phyloP scores from a whole-genome alignment of 2,797 vertebrate genomes.

The Poeciliopsis presidionis region DNA sequence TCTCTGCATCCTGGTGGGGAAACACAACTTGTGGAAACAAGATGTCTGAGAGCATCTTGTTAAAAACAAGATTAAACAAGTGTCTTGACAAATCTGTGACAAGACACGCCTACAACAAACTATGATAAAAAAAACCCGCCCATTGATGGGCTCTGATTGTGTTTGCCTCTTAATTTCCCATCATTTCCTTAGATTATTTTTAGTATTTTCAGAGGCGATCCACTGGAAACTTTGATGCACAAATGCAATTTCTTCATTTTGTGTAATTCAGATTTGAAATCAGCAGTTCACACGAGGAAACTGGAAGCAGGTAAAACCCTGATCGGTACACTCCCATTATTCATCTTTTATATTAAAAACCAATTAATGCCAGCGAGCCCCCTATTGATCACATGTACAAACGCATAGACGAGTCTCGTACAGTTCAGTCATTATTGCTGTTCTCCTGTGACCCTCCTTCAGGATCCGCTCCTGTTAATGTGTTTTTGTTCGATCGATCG shows the following conservation, averaged over 20 bases:
- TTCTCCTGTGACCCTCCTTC: slow-evolving; percentile 37
- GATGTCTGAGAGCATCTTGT: slow-evolving; percentile 29
- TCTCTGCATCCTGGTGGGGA: slow-evolving; percentile 47
- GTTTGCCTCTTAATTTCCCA: no score
- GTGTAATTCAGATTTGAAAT: neutral
- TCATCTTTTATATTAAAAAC: slow-evolving; percentile 31
- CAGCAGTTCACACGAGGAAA: neutral
- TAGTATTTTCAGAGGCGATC: neutral
- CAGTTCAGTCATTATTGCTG: slow-evolving; percentile 38
- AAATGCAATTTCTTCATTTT: neutral
- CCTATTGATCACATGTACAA: slow-evolving; percentile 58
- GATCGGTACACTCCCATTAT: neutral
- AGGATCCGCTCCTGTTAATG: slow-evolving; percentile 49
- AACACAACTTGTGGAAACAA: slow-evolving; percentile 42
- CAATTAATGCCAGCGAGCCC: slow-evolving; percentile 46
- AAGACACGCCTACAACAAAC: neutral
- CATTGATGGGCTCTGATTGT: neutral
- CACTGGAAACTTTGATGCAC: neutral
- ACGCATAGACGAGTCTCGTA: slow-evolving; percentile 16
- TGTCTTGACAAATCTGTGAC: neutral
- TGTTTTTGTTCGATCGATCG: slow-evolving; percentile 57
- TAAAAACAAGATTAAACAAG: neutral
- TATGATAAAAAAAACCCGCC: neutral
- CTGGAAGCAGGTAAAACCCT: neutral
- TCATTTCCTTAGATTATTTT: neutral